Evolutionary conservation across 2,888 invertebrate species (phyloP), one percentile per base, ranked within the genome.

Genomic region (Fragum sueziense): DNA sequence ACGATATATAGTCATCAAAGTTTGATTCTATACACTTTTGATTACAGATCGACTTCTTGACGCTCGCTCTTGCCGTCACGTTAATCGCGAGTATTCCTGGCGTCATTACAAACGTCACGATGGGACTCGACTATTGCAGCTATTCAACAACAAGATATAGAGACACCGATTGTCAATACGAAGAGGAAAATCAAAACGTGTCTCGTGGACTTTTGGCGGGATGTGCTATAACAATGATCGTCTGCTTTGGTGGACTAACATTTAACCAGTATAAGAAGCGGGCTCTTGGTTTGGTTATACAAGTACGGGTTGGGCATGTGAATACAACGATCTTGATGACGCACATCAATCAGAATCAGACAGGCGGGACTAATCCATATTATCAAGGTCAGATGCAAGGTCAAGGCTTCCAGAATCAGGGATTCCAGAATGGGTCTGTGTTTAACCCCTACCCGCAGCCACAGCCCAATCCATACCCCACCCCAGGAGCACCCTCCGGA

Each of bases 41-140:
- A 29, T 57, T 57, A 27, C 57, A 57, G 57, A 57, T 57, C 9
- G 57, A 57, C 57, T 22, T 25, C 7, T 57, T 57, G 57, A 57
- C 27, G 9, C 27, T 57, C 0, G 27, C 29, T 6, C 6, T 25
- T 2, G 14, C 20, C 9, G 9, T 27, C 25, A 57, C 27, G 7
- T 29, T 57, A 29, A 27, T 57, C 3, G 27, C 27, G 25, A 14
- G 27, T 29, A 57, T 57, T 22, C 27, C 57, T 9, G 57, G 57
- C 1, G 14, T 57, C 57, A 29, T 20, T 1, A 57, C 57, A 14
- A 57, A 29, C 29, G 29, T 27, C 0, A 27, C 29, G 7, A 57
- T 57, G 57, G 57, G 57, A 29, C 27, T 57, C 11, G 7, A 25
- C 9, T 57, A 57, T 22, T 57, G 57, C 29, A 9, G 4, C 3